Evolutionary conservation across 2,888 invertebrate genomes (phyloP).

Genomic region (Platycheirus rosarum): DNA sequence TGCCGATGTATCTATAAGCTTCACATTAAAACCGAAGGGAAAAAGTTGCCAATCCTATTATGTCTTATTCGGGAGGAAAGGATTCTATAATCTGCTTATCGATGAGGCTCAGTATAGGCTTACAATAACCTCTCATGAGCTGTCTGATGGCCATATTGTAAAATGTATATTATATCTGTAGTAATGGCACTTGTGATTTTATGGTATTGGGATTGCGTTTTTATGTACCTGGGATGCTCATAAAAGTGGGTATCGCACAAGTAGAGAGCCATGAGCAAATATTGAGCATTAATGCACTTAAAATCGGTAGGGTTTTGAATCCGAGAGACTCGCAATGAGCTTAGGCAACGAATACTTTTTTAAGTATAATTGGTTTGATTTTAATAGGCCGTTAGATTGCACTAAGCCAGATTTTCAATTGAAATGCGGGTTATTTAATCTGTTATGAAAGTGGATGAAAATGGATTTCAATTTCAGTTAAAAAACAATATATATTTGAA

Average conservation of each 20-base stretch:
- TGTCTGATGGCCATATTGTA: background rate
- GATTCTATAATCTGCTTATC: slow-evolving; percentile 36
- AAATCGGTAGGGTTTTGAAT: background rate
- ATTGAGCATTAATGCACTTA: slow-evolving; percentile 1
- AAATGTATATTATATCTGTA: background rate
- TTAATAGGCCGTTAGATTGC: too few relatives aligned
- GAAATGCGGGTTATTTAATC: too few relatives aligned
- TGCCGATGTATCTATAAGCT: slow-evolving; percentile 6
- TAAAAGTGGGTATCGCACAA: too few relatives aligned
- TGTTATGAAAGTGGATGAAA: too few relatives aligned
- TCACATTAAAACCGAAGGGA: background rate
- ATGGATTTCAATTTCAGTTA: too few relatives aligned
- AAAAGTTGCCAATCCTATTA: slow-evolving; percentile 23
- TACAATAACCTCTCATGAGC: background rate
- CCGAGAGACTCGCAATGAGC: background rate
- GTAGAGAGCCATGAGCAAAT: background rate
- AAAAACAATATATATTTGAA: too few relatives aligned
- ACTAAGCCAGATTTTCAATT: too few relatives aligned
- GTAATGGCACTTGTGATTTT: background rate
- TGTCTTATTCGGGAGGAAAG: slow-evolving; percentile 11
- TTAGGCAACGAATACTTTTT: too few relatives aligned
- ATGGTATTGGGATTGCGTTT: background rate
- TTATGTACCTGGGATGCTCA: slow-evolving; percentile 9
- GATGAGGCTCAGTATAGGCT: background rate
- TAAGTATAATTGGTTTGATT: too few relatives aligned